phyloP scores from a whole-genome alignment of 2,888 invertebrate species.

The Meiosimyza decipiens region DNA sequence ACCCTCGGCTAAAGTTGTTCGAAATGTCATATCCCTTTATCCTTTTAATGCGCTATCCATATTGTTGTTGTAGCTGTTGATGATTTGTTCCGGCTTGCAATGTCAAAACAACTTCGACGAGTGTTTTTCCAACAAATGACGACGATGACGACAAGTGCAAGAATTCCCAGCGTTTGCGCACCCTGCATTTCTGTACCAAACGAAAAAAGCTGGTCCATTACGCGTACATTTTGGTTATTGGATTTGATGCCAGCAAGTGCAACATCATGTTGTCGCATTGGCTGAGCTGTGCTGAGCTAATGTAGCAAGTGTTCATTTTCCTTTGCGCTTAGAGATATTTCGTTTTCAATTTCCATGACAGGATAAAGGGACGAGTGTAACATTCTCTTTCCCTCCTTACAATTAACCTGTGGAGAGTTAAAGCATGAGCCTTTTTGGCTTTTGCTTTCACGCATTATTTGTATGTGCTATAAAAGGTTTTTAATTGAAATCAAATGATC shows the following conservation, averaged over 20 bases:
- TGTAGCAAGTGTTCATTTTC: conserved; percentile 59
- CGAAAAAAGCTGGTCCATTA: conserved; percentile 26
- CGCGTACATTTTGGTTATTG: conserved; percentile 32
- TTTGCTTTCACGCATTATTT: conserved; percentile 47
- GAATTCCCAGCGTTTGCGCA: conserved; percentile 63
- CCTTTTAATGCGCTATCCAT: conserved; percentile 20
- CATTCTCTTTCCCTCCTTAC: too few species aligned
- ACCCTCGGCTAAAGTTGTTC: conserved; percentile 39
- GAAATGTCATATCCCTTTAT: conserved; percentile 34
- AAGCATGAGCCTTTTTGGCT: conserved; percentile 57
- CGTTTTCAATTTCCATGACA: neutral
- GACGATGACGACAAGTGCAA: conserved; percentile 59
- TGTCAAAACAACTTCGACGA: conserved; percentile 56
- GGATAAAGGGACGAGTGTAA: too few species aligned
- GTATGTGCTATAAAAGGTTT: conserved; percentile 57
- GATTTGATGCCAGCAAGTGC: conserved; percentile 59
- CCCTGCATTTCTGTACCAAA: conserved; percentile 38
- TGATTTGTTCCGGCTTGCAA: conserved; percentile 63
- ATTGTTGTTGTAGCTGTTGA: conserved; percentile 47
- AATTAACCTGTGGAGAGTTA: conserved; percentile 22
- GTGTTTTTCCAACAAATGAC: neutral
- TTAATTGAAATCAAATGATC: conserved; percentile 67
- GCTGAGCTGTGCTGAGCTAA: conserved; percentile 51
- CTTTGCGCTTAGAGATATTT: conserved; percentile 39
- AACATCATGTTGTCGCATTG: conserved; percentile 56